Percentiles rank a stretch among this genome's conserved stretches.
Conservation (phyloP, 2,888 invertebrate genomes). For the Tiphia femorata region DNA sequence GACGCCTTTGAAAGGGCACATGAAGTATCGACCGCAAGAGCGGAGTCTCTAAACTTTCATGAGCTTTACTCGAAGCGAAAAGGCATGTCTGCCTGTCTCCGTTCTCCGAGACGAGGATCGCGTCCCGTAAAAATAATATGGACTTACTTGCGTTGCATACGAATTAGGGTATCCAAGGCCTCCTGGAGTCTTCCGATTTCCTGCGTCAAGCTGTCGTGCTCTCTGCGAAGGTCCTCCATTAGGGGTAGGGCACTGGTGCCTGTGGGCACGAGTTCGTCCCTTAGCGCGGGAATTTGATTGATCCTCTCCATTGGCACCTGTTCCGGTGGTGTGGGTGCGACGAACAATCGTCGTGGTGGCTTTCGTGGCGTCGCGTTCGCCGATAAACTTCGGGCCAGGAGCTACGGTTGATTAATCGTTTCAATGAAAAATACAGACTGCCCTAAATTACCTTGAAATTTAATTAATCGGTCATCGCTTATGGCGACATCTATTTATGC, state of each 20-base stretch:
- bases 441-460: no score
- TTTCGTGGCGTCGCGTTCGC: constrained; percentile 65
- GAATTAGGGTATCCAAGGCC: constrained; percentile 83
- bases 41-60: no score
- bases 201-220: constrained; percentile 70
- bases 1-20: no score
- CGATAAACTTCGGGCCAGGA: constrained; percentile 76
- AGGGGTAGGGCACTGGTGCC: constrained; percentile 79
- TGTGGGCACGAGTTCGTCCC: constrained; percentile 85
- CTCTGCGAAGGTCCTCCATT: constrained; percentile 87
- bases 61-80: no score
- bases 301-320: constrained; percentile 58
- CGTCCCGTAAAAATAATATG: background rate
- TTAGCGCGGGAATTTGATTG: constrained; percentile 76
- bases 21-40: no score
- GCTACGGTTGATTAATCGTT: no score
- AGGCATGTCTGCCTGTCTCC: no score
- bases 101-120: no score
- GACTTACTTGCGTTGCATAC: constrained; percentile 81
- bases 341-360: constrained; percentile 73
- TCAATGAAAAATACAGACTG: no score
- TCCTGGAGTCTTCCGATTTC: constrained; percentile 91
- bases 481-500: no score
- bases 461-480: no score
- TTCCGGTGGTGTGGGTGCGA: constrained; percentile 77